Base-by-base conservation (phyloP, 1,140 invertebrate genomes). In the Tribolium madens region DNA sequence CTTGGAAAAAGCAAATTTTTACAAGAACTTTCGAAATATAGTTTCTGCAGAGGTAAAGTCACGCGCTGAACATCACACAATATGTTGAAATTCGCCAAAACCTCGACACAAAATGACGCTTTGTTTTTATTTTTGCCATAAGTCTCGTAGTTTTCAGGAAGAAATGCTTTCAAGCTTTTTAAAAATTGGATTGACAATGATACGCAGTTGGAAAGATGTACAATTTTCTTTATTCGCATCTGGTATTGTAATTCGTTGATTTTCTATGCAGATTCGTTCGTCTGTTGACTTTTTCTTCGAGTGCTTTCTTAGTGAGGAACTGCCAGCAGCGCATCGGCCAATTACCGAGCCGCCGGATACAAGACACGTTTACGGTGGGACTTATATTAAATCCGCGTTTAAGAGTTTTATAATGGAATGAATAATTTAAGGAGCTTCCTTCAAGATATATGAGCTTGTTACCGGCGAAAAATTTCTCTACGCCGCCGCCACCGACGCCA, bases 401-500 rank as follows among this genome's bases (percentile, higher is more conserved):
- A 80, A 76, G 79, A 80, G 76, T 80, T 80, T 80, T 78, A 78
- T 80, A 80, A 80, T 78, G 79, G 76, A 80, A 78, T 78, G 77
- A 78, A 80, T 80, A 78, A 80, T 80, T 80, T 80, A 80, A 75
- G 71, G 53, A 76, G 74, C 77, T 73, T 69, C 57, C 31, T 71
- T 46, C n/a, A 75, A 80, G 75, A 80, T 80, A 80, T 80, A 80
- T 80, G 79, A 76, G 74, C 46, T 53, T 73, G 76, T 69, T 73
- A 33, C 31, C 26, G 53, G 42, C 53, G 70, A 52, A 48, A 48
- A 72, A 72, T 64, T 64, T 50, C 48, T 33, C 26, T 26, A 31
- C 26, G 57, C 21, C 2, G 21, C 9, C 13, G 14, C 12, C n/a
- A n/a, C n/a, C n/a, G n/a, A n/a, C 50, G 12, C 14, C 52, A 57